A percentile compares a stretch with the other conserved stretches of the same genome.
phyloP scores from a whole-genome alignment of 2,113 vertebrate species.

The Nesogale talazaci region DNA sequence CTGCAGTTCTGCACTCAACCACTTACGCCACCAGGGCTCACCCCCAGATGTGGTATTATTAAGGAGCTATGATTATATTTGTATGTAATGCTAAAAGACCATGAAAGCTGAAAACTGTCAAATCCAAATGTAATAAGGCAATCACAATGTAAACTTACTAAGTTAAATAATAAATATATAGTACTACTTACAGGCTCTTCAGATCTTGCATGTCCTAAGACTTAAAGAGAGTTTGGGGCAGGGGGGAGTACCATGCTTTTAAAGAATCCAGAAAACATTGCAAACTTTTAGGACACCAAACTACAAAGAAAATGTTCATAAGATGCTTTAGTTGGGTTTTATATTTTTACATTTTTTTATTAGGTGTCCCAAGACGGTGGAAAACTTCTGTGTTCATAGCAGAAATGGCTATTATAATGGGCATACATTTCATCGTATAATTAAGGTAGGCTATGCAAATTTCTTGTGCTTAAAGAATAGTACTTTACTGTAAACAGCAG shows the following conservation, averaged over 20 bases:
- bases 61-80: not conserved
- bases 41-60: too few species aligned
- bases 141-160: constrained; percentile 19
- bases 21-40: too few species aligned
- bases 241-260: not conserved
- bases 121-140: constrained; percentile 9
- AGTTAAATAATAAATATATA: constrained; percentile 9
- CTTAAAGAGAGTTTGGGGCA: constrained; percentile 2
- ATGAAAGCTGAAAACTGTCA: constrained; percentile 56
- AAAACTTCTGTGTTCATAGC: constrained; percentile 99
- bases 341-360: constrained; percentile 63
- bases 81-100: constrained; percentile 31
- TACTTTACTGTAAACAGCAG: not conserved
- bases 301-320: constrained; percentile 51
- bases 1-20: too few species aligned
- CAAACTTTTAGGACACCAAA: constrained; percentile 31
- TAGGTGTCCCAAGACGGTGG: constrained; percentile 98
- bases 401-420: constrained; percentile 98
- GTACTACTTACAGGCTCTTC: not conserved
- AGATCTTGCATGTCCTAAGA: constrained; percentile 32
- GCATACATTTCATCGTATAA: constrained; percentile 97
- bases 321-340: constrained; percentile 27
- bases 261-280: constrained; percentile 23
- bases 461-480: constrained; percentile 22
- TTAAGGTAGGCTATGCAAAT: constrained; percentile 90